Percentiles rank a stretch among this genome's conserved stretches.
Conservation (phyloP, 2,113 vertebrate species). For the Theropithecus gelada region DNA sequence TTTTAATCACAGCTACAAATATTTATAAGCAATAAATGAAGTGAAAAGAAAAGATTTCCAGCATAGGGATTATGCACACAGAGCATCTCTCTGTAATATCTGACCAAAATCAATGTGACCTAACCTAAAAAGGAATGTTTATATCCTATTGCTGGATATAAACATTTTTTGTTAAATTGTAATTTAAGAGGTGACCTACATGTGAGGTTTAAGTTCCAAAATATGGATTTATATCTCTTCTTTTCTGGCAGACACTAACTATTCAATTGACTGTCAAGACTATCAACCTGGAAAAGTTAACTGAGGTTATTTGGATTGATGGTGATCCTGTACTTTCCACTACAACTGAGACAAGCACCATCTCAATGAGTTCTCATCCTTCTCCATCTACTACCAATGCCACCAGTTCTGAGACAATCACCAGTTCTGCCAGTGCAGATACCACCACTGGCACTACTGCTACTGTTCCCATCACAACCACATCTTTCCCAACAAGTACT, state of each 20-base stretch:
- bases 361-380: neutral
- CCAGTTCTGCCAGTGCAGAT: no score
- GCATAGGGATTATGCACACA: neutral
- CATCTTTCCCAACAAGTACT: fast-evolving
- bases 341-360: neutral
- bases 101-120: neutral
- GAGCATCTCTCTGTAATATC: neutral
- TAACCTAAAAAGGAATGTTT: neutral
- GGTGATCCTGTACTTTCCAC: neutral
- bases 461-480: fast-evolving
- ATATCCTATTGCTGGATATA: neutral
- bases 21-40: neutral
- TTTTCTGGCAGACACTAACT: constrained; percentile 59
- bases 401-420: neutral
- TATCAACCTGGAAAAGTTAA: constrained; percentile 59
- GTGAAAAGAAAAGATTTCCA: neutral
- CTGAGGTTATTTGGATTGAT: constrained; percentile 43
- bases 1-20: neutral
- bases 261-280: constrained; percentile 45
- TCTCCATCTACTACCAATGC: neutral
- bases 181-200: neutral
- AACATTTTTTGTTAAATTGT: neutral
- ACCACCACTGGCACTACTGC: neutral
- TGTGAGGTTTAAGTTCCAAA: constrained; percentile 12
- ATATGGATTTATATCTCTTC: neutral